Conservation (phyloP, 2,888 invertebrate genomes). For the Sycophila texana region DNA sequence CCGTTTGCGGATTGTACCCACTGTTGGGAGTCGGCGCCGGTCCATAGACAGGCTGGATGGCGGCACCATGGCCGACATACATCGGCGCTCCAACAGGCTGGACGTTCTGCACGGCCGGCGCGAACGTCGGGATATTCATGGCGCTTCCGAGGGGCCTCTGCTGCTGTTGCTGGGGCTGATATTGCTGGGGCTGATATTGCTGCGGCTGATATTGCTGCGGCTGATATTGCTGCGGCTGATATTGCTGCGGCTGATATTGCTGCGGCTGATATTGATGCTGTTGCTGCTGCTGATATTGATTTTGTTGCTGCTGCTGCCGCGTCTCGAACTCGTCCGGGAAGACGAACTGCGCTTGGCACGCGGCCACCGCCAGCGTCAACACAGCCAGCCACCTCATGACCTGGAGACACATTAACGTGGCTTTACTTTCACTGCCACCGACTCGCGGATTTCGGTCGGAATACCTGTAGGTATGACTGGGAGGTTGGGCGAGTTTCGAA, state of each 20-base stretch:
- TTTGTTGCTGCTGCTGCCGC: not conserved
- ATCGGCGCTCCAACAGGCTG: not conserved
- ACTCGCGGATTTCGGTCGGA: no score
- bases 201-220: not conserved
- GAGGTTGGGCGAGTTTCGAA: no score
- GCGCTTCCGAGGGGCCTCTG: constrained; percentile 73
- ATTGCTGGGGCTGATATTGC: not conserved
- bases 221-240: not conserved
- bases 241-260: constrained; percentile 71
- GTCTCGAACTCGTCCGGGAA: constrained; percentile 44
- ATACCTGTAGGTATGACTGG: no score
- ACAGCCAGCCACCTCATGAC: constrained; percentile 5
- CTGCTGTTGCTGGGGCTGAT: constrained; percentile 76
- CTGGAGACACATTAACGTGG: no score
- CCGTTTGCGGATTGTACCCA: not conserved
- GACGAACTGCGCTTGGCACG: constrained; percentile 22
- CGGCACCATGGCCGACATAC: constrained; percentile 55
- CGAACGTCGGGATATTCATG: constrained; percentile 70
- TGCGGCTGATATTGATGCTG: not conserved
- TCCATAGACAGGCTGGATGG: not conserved
- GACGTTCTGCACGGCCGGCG: not conserved
- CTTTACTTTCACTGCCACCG: no score
- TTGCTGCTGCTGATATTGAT: not conserved
- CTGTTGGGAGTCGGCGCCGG: constrained; percentile 32
- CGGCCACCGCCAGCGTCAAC: constrained; percentile 6